Evolutionary conservation across 2,797 vertebrate genomes (phyloP), one percentile per base, ranked within the genome.

Genomic region (Hypotaenidia philippensis): DNA sequence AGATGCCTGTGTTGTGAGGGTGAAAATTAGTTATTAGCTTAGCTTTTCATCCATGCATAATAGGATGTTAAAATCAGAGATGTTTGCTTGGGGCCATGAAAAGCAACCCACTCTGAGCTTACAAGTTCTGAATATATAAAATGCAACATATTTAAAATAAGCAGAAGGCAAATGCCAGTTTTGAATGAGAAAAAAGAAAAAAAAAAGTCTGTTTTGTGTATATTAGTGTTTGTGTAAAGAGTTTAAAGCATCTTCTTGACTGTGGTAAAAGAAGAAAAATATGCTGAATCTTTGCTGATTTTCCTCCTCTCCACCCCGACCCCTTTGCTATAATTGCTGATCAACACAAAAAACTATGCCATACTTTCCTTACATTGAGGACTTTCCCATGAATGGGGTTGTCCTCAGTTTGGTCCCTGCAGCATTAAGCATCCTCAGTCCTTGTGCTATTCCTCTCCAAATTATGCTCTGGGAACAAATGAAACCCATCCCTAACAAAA

Each of bases 1-100:
- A 87, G 49, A 81, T 89, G 65, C 36, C 74, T 83, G 55, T 95
- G 72, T 96, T 95, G 57, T 90, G 77, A 89, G 87, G 88, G 94
- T 96, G 53, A 87, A 92, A 97, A 95, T 96, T 92, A 93, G 86
- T 96, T 94, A 93, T 94, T 97, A 96, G 85, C 68, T 96, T 91
- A 92, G 65, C 34, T 96, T 94, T 95, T 95, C 87, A 96, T 95
- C 72, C 86, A 90, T 85, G 65, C 89, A 91, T 97, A 95, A 96
- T 85, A 74, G 77, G 82, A 96, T 90, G 91, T 90, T 96, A 94
- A 94, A 96, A 79, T 91, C 81, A 96, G 93, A 94, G 60, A 66
- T 89, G 25, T 69, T 79, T 96, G 90, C 84, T 93, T 96, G 91
- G 27, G 81, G 76, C 85, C 70, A 91, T 83, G 83, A 65, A 84